Evolutionary conservation across 2,888 invertebrate genomes (phyloP).

Genomic region (Melipona bicolor): DNA sequence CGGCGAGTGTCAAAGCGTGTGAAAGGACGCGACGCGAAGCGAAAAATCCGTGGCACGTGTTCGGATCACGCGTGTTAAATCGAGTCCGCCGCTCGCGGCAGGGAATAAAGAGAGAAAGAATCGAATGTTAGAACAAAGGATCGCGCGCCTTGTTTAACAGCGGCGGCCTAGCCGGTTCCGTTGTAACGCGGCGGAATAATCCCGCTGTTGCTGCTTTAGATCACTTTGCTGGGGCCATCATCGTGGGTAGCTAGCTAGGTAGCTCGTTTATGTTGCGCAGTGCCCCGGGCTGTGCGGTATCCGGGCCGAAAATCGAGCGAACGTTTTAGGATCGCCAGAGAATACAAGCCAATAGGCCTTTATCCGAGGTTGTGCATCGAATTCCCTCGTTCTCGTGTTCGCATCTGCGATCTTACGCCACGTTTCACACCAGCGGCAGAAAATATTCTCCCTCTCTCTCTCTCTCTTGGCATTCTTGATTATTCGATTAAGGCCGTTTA

Average conservation of each 20-base stretch:
- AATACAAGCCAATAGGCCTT: slow-evolving; percentile 66
- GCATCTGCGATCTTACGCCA: neutral
- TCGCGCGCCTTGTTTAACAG: slow-evolving; percentile 6
- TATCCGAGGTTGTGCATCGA: slow-evolving; percentile 57
- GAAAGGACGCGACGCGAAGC: too few relatives aligned
- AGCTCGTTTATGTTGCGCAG: slow-evolving; percentile 73
- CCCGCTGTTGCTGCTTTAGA: slow-evolving; percentile 50
- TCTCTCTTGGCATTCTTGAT: neutral
- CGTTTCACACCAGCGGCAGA: neutral
- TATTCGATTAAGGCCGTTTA: neutral
- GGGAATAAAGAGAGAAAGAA: too few relatives aligned
- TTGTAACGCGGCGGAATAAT: slow-evolving; percentile 53
- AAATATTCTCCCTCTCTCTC: neutral
- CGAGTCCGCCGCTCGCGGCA: too few relatives aligned
- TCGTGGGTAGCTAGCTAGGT: slow-evolving; percentile 31
- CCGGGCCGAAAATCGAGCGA: slow-evolving; percentile 68
- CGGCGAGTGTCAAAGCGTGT: too few relatives aligned
- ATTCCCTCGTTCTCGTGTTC: slow-evolving; percentile 10
- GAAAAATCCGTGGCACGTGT: too few relatives aligned
- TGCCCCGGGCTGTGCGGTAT: slow-evolving; percentile 71
- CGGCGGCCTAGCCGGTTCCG: slow-evolving; percentile 19
- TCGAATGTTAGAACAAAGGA: too few relatives aligned
- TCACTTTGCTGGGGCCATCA: slow-evolving; percentile 54
- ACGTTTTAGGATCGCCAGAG: slow-evolving; percentile 60
- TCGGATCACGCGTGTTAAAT: too few relatives aligned